These are phyloP conservation scores for Sebastolobus alascanus DNA, from an alignment of 2,797 vertebrate species.

Conservation along the genomic window DNA sequence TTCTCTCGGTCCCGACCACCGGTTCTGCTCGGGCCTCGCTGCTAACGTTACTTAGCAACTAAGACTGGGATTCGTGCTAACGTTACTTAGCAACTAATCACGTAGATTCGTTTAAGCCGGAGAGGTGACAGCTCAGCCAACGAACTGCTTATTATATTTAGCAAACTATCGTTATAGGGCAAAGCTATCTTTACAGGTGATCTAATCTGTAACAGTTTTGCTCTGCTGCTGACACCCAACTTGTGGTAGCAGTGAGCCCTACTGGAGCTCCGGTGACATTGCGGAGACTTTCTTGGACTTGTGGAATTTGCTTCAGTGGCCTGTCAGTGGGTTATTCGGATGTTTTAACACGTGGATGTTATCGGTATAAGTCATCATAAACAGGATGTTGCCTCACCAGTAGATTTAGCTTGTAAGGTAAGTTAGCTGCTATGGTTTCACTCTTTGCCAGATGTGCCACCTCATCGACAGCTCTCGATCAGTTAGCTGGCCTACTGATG, in stretches of 20 bases:
- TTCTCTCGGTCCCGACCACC: constrained; percentile 25
- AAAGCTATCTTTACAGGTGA: constrained; percentile 32
- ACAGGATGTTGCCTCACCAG: not conserved
- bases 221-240: constrained; percentile 42
- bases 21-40: constrained; percentile 64
- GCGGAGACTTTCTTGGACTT: constrained; percentile 74
- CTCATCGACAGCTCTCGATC: constrained; percentile 72
- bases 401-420: not conserved
- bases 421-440: constrained; percentile 21
- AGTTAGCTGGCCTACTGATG: constrained; percentile 32
- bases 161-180: not conserved
- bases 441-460: constrained; percentile 79
- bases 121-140: not conserved
- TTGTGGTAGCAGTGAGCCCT: constrained; percentile 66
- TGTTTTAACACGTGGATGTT: constrained; percentile 14
- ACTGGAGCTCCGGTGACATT: constrained; percentile 69
- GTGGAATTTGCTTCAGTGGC: constrained; percentile 55
- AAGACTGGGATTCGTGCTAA: constrained; percentile 40
- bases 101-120: constrained; percentile 18
- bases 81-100: constrained; percentile 65
- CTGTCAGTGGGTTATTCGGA: not conserved
- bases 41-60: constrained; percentile 59
- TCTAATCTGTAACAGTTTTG: constrained; percentile 1
- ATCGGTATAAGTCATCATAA: not conserved
- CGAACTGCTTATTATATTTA: not conserved